These are phyloP conservation scores for Aplodontia rufa DNA, from an alignment of 2,113 vertebrate species.

Conservation along the genomic window DNA sequence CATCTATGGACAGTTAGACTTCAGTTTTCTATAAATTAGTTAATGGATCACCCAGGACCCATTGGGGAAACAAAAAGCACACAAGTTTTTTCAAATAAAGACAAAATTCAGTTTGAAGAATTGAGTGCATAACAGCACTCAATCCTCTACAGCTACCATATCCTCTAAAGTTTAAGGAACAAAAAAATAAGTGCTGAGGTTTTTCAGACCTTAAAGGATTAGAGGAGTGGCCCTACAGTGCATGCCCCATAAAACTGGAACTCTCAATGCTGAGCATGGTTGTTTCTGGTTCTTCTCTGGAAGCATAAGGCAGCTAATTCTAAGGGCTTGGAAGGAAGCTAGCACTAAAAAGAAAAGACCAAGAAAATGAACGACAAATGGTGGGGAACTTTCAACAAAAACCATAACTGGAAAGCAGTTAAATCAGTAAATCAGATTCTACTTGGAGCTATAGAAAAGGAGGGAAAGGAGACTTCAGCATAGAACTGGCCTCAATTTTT, in stretches of 20 bases:
- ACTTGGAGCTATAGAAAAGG: neutral
- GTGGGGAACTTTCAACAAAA: neutral
- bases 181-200: neutral
- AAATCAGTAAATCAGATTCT: neutral
- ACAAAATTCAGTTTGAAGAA: neutral
- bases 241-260: no score
- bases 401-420: neutral
- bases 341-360: neutral
- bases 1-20: no score
- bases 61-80: neutral
- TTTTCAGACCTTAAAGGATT: neutral
- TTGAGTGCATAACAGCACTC: neutral
- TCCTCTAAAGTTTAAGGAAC: neutral
- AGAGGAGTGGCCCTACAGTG: neutral
- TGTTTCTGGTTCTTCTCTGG: neutral
- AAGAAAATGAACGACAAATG: neutral
- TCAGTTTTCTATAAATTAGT: neutral
- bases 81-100: neutral
- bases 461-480: neutral
- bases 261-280: neutral
- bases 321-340: neutral
- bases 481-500: neutral
- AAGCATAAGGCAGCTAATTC: neutral
- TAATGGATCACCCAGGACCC: neutral
- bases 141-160: neutral